phyloP scores from a whole-genome alignment of 2,888 invertebrate genomes.

The Cryptops parisi region DNA sequence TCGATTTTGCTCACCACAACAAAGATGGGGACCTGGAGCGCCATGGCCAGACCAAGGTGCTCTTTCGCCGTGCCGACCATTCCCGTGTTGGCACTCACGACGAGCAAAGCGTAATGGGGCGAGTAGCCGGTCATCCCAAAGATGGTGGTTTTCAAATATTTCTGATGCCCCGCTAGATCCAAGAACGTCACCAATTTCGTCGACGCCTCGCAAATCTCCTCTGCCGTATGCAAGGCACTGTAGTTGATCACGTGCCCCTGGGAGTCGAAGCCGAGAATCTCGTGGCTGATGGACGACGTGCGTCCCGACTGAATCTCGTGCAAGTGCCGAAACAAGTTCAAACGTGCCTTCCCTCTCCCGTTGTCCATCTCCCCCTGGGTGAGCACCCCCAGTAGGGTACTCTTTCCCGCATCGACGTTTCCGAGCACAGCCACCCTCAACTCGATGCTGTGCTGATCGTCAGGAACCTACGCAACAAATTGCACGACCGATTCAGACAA shows the following conservation, averaged over 20 bases:
- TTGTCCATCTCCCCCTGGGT: conserved; percentile 94
- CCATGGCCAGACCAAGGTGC: conserved; percentile 57
- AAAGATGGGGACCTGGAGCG: conserved; percentile 60
- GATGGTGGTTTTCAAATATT: conserved; percentile 88
- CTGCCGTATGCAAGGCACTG: conserved; percentile 75
- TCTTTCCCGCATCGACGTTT: conserved; percentile 93
- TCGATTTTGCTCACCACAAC: conserved; percentile 90
- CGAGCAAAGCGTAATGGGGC: conserved; percentile 80
- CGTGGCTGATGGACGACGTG: conserved; percentile 90
- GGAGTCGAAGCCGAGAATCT: conserved; percentile 88
- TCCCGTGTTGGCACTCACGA: conserved; percentile 62
- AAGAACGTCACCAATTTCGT: conserved; percentile 87
- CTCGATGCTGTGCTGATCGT: conserved; percentile 76
- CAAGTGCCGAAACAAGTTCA: conserved; percentile 82
- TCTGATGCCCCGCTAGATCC: conserved; percentile 90
- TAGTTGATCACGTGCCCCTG: conserved; percentile 70
- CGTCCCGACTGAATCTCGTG: conserved; percentile 91
- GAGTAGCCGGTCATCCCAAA: conserved; percentile 86
- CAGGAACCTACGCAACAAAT: conserved; percentile 55
- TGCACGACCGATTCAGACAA: no score
- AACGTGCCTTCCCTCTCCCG: conserved; percentile 80
- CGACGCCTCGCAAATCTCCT: conserved; percentile 84
- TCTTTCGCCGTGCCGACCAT: conserved; percentile 73
- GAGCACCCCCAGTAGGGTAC: conserved; percentile 84
- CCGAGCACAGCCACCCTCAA: conserved; percentile 85